Evolutionary conservation across 2,888 invertebrate species (phyloP).

Genomic region (Stegophylla sp.): DNA sequence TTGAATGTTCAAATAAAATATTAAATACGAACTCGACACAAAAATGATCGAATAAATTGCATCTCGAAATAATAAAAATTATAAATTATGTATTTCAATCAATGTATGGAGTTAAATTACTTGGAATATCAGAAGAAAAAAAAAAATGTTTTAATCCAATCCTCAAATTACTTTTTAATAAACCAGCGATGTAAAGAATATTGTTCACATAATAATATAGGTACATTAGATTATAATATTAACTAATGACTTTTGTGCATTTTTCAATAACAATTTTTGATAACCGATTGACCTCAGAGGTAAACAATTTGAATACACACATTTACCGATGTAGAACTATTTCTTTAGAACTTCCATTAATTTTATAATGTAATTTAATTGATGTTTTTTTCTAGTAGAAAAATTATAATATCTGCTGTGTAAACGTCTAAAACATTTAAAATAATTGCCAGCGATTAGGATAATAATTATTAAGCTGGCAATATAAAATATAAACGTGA

Average conservation of each 20-base stretch:
- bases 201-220: slow-evolving; percentile 3
- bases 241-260: neutral
- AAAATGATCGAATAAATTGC: no score
- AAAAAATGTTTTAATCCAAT: slow-evolving; percentile 7
- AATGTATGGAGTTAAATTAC: no score
- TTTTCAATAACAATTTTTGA: slow-evolving; percentile 24
- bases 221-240: neutral
- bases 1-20: no score
- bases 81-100: no score
- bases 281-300: slow-evolving; percentile 29
- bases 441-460: slow-evolving; percentile 28
- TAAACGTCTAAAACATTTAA: slow-evolving; percentile 20
- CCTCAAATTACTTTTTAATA: neutral
- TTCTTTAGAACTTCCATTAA: neutral
- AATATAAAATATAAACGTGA: neutral
- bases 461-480: neutral
- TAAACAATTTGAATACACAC: slow-evolving; percentile 5
- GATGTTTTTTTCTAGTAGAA: slow-evolving; percentile 14
- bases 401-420: neutral
- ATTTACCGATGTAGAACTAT: slow-evolving; percentile 9
- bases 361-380: slow-evolving; percentile 16
- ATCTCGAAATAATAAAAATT: no score
- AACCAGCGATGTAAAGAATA: neutral
- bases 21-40: no score
- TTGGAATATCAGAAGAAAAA: no score